phyloP scores from a whole-genome alignment of 2,888 invertebrate genomes.

The Spatulosminthurus flaviceps region DNA sequence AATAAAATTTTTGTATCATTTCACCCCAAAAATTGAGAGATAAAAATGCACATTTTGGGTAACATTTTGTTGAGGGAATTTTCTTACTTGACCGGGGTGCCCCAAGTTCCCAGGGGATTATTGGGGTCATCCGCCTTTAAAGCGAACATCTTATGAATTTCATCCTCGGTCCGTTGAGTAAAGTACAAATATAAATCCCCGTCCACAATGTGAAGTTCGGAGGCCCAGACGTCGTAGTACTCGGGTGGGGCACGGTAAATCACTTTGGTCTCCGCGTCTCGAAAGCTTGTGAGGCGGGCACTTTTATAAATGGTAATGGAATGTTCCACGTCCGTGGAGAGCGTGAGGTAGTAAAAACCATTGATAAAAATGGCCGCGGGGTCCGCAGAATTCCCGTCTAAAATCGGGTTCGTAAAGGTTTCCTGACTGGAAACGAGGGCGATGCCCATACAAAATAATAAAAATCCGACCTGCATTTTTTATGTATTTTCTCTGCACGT shows the following conservation, averaged over 20 bases:
- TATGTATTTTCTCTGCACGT: too few species aligned
- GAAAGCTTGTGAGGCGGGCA: constrained; percentile 44
- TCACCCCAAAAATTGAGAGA: too few species aligned
- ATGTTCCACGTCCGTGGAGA: constrained; percentile 49
- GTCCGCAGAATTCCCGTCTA: constrained; percentile 38
- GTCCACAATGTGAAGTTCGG: constrained; percentile 54
- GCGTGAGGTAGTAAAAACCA: constrained; percentile 40
- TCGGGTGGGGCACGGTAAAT: constrained; percentile 46
- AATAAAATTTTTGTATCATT: too few species aligned
- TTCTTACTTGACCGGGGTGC: constrained; percentile 51
- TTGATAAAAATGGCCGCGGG: constrained; percentile 32
- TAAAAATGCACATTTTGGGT: too few species aligned
- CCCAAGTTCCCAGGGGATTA: constrained; percentile 55
- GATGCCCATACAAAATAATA: too few species aligned
- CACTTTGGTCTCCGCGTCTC: constrained; percentile 43
- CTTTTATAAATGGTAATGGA: constrained; percentile 49
- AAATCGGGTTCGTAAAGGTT: constrained; percentile 37
- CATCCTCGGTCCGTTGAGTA: constrained; percentile 51
- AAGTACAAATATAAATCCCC: constrained; percentile 56
- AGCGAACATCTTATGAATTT: constrained; percentile 61
- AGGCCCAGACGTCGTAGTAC: constrained; percentile 48
- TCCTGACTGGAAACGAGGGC: neutral
- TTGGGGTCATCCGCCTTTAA: constrained; percentile 54
- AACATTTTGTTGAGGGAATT: neutral
- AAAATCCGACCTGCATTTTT: too few species aligned